Base-by-base conservation (phyloP, 2,888 invertebrate species). In the Acanthoscelides obtectus region DNA sequence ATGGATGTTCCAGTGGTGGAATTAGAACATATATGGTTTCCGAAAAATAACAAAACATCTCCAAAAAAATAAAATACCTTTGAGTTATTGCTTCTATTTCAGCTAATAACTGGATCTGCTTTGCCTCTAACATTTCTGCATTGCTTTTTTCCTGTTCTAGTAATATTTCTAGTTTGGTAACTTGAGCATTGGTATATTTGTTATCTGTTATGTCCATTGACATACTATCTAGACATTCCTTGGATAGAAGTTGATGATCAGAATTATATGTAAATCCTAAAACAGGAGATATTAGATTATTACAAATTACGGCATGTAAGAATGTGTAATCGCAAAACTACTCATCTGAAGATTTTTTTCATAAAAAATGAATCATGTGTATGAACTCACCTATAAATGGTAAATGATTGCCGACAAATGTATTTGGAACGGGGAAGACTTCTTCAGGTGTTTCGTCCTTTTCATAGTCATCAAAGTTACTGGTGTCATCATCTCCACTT, bases 391-490 rank as follows among this genome's bases (percentile, higher is more conserved):
- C 85, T 73, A 86, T 82, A 86, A 99, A 99, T 2, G 99, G 98
- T 80, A 99, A 88, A 87, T 99, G 98, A 87, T 99, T 98, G 73
- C 98, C 99, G 73, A 96, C 96, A 87, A 99, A 99, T 66, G 97
- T 96, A 88, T 97, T 99, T 71, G 99, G 98, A 79, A 95, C 91
- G 25, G 98, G 96, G 87, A 99, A 99, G 79, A 93, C 93, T 85
- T 99, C 98, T 83, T 97, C 96, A 0, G 95, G 90, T 22, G 92
- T 91, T 83, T 97, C 97, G 76, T 97, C 96, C 82, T 96, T 95
- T 81, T 98, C 98, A 75, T 98, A 94, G 80, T 98, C 98, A 86
- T 99, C 99, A 87, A 99, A 99, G 87, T 99, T 97, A 80, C 97
- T 94, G 0, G 99, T 98, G 85, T 99, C 99, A 84, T 98, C 98